Conservation (phyloP, 2,888 invertebrate species). For the Geotrupes spiniger region DNA sequence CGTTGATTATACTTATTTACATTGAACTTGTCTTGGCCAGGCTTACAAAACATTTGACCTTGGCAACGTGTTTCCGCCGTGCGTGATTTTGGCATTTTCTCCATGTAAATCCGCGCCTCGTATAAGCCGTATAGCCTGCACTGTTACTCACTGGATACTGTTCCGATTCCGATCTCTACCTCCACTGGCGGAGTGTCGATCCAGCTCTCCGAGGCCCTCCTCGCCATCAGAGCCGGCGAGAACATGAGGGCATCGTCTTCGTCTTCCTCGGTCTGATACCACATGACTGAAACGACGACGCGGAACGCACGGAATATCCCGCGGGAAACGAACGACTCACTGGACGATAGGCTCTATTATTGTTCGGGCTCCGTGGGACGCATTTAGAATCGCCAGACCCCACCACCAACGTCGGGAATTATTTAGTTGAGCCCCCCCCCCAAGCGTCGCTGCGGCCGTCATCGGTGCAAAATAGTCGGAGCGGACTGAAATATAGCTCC, state of each 20-base stretch:
- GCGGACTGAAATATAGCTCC: too few relatives aligned
- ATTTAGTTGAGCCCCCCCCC: background rate
- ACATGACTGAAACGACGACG: slow-evolving; percentile 45
- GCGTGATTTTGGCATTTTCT: too few relatives aligned
- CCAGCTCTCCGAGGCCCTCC: slow-evolving; percentile 87
- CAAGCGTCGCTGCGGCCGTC: background rate
- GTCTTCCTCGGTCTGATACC: slow-evolving; percentile 75
- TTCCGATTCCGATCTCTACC: too few relatives aligned
- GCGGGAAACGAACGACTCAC: slow-evolving; percentile 1
- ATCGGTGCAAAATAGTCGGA: background rate
- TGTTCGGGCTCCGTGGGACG: slow-evolving; percentile 12
- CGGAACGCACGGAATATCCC: background rate
- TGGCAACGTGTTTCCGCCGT: too few relatives aligned
- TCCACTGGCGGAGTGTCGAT: slow-evolving; percentile 84
- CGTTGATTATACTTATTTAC: too few relatives aligned
- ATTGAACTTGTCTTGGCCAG: too few relatives aligned
- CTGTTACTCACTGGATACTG: too few relatives aligned
- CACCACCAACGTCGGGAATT: slow-evolving; percentile 6
- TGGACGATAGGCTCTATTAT: slow-evolving; percentile 15
- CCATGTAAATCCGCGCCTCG: too few relatives aligned
- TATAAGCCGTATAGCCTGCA: too few relatives aligned
- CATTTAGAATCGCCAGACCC: slow-evolving; percentile 12
- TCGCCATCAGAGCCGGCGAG: slow-evolving; percentile 82
- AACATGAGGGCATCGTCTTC: slow-evolving; percentile 84
- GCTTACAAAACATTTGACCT: too few relatives aligned